Percentiles rank a stretch among this genome's conserved stretches.
Conservation (phyloP, 1,140 invertebrate genomes). For the Leptestheria dahalacensis region DNA sequence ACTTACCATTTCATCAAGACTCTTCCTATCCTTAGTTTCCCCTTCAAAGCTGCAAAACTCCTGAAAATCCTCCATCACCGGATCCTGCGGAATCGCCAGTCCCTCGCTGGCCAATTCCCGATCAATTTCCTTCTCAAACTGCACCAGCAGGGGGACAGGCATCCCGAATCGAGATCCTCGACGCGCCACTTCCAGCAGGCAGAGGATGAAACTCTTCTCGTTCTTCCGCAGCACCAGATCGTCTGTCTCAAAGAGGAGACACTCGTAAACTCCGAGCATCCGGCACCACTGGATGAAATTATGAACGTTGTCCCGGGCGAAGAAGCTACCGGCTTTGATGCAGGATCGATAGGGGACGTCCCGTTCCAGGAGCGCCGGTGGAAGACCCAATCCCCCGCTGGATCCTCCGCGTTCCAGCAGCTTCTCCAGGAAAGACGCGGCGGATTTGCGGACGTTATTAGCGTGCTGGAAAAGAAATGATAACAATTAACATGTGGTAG, state of each 20-base stretch:
- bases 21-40: constrained; percentile 82
- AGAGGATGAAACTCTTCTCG: constrained; percentile 88
- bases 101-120: constrained; percentile 68
- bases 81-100: constrained; percentile 24
- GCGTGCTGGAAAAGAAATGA: constrained; percentile 62
- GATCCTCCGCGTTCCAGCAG: constrained; percentile 2
- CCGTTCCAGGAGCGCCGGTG: constrained; percentile 20
- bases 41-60: constrained; percentile 58
- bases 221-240: constrained; percentile 90
- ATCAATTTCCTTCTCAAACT: constrained; percentile 93
- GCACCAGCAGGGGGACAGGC: constrained; percentile 82
- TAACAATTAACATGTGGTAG: neutral
- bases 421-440: constrained; percentile 43
- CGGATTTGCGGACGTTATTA: constrained; percentile 75
- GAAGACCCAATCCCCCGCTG: constrained; percentile 6
- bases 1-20: constrained; percentile 91
- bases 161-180: constrained; percentile 77
- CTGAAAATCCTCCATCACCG: constrained; percentile 43
- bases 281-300: constrained; percentile 90
- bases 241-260: constrained; percentile 87
- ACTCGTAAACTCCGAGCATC: constrained; percentile 68
- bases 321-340: constrained; percentile 62
- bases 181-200: constrained; percentile 52
- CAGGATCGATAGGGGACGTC: constrained; percentile 42
- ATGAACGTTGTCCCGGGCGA: constrained; percentile 88